These are phyloP conservation scores for Sipha flava DNA, from an alignment of 1,140 invertebrate genomes.

Conservation along the genomic window DNA sequence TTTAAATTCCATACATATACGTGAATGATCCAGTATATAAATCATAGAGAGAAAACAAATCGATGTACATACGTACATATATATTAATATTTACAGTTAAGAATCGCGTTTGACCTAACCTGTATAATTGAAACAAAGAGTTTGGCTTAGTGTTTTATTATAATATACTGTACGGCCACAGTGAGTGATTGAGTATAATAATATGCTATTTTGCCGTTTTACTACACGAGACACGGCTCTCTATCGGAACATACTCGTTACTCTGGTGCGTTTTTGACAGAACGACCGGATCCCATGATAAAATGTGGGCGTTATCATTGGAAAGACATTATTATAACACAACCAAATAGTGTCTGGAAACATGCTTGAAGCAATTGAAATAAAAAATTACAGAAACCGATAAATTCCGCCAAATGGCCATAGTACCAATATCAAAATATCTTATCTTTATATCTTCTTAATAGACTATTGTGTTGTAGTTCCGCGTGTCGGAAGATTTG, in stretches of 20 bases:
- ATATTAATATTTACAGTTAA: not conserved
- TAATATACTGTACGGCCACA: not conserved
- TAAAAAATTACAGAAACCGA: not conserved
- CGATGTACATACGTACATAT: not conserved
- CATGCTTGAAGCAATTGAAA: not conserved
- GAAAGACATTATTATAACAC: not conserved
- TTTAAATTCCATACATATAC: no score
- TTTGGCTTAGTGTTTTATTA: not conserved
- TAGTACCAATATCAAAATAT: not conserved
- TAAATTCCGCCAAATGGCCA: not conserved
- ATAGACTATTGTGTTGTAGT: slow-evolving; percentile 5
- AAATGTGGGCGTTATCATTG: slow-evolving; percentile 18
- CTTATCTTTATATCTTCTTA: slow-evolving; percentile 2
- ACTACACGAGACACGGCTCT: not conserved
- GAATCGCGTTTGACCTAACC: not conserved
- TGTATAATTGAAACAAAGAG: not conserved
- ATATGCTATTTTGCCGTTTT: not conserved
- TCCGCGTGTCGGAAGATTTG: not conserved
- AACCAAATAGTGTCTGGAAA: not conserved
- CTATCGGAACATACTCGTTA: not conserved
- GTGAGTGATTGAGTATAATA: not conserved
- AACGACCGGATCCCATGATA: slow-evolving; percentile 5
- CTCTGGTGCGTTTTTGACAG: not conserved
- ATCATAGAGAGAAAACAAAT: not conserved
- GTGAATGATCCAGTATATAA: no score